Evolutionary conservation across 2,888 invertebrate genomes (phyloP).

Genomic region (Pseudococcus longispinus): DNA sequence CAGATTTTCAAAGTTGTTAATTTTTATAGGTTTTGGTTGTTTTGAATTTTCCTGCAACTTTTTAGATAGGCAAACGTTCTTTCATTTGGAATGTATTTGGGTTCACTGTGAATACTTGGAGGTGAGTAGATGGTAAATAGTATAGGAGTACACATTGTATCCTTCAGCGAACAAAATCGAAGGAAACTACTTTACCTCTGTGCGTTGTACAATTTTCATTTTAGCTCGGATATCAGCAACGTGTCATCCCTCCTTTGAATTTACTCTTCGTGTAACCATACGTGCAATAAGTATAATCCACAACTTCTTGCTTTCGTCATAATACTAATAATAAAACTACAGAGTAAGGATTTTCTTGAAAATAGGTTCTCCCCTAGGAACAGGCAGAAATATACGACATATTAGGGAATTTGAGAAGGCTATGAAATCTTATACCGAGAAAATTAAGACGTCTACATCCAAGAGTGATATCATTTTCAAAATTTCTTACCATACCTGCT

Average conservation of each 20-base stretch:
- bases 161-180: background rate
- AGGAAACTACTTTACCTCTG: slow-evolving; percentile 48
- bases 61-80: background rate
- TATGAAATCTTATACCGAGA: background rate
- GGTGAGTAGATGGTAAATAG: background rate
- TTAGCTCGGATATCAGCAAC: slow-evolving; percentile 54
- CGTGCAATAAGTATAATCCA: slow-evolving; percentile 53
- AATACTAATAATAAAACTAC: slow-evolving; percentile 55
- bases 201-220: slow-evolving; percentile 53
- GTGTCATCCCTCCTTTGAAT: slow-evolving; percentile 53
- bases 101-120: background rate
- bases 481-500: background rate
- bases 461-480: background rate
- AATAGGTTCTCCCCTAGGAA: slow-evolving; percentile 52
- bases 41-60: background rate
- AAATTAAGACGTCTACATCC: background rate
- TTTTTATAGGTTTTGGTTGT: background rate
- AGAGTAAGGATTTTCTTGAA: slow-evolving; percentile 52
- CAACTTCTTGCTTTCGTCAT: slow-evolving; percentile 51
- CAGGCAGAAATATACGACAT: slow-evolving; percentile 21
- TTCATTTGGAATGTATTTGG: background rate
- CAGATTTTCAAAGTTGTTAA: background rate
- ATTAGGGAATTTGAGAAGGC: slow-evolving; percentile 37
- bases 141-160: slow-evolving; percentile 20
- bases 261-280: slow-evolving; percentile 41